phyloP scores from a whole-genome alignment of 2,113 vertebrate genomes.

The Gavialis gangeticus region DNA sequence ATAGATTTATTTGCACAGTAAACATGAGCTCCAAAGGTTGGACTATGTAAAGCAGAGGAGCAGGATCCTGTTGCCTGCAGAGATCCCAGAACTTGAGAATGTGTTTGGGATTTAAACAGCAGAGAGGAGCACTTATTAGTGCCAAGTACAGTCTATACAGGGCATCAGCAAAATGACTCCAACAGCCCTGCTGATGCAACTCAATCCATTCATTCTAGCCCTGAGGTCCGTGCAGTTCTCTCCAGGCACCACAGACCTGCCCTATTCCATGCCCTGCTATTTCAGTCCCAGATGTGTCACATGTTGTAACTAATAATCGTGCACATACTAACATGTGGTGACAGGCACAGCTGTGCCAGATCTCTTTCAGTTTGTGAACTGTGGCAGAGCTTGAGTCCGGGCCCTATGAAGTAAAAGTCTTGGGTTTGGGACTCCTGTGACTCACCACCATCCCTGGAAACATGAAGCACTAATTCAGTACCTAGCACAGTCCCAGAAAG shows the following conservation, averaged over 20 bases:
- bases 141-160: background rate
- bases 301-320: background rate
- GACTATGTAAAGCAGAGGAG: background rate
- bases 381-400: background rate
- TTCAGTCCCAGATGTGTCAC: background rate
- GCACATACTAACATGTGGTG: background rate
- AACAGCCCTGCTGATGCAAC: background rate
- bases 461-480: background rate
- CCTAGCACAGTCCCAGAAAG: background rate
- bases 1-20: background rate
- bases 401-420: background rate
- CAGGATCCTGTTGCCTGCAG: background rate
- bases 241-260: background rate
- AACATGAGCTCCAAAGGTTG: background rate
- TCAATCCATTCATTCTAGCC: background rate
- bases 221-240: background rate
- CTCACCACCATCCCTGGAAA: background rate
- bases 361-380: background rate
- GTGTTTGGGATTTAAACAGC: background rate
- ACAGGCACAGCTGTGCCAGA: background rate
- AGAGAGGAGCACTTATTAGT: background rate
- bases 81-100: background rate
- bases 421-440: background rate
- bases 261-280: background rate
- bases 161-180: background rate